These are phyloP conservation scores for Salvelinus alpinus DNA, from an alignment of 2,113 vertebrate species.

Conservation along the genomic window DNA sequence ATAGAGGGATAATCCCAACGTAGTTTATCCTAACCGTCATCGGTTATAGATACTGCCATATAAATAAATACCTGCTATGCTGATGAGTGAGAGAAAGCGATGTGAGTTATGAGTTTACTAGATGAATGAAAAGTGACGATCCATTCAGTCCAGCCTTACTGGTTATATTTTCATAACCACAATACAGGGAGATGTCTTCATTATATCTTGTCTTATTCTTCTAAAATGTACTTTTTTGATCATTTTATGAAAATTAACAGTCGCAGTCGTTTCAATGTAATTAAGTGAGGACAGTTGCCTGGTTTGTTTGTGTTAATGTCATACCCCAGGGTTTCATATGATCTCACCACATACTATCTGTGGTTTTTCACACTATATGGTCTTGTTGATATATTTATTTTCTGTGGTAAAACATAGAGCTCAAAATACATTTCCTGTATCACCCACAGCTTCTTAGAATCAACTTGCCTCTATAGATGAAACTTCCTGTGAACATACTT, in stretches of 20 bases:
- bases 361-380: background rate
- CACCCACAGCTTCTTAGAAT: background rate
- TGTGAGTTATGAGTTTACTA: too few relatives aligned
- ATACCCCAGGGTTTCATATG: background rate
- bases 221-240: background rate
- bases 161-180: too few relatives aligned
- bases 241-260: background rate
- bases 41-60: slow-evolving; percentile 67
- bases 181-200: too few relatives aligned
- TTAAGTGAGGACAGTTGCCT: background rate
- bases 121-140: too few relatives aligned
- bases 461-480: too few relatives aligned
- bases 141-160: too few relatives aligned
- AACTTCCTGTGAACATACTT: too few relatives aligned
- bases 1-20: background rate
- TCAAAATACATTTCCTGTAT: background rate
- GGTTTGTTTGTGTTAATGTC: background rate
- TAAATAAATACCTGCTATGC: slow-evolving; percentile 2
- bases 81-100: too few relatives aligned
- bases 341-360: too few relatives aligned
- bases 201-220: background rate
- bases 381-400: background rate
- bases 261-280: background rate
- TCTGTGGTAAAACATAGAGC: too few relatives aligned
- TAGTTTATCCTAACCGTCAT: background rate